phyloP scores from a whole-genome alignment of 2,888 invertebrate genomes.

The Theodoxus fluviatilis region DNA sequence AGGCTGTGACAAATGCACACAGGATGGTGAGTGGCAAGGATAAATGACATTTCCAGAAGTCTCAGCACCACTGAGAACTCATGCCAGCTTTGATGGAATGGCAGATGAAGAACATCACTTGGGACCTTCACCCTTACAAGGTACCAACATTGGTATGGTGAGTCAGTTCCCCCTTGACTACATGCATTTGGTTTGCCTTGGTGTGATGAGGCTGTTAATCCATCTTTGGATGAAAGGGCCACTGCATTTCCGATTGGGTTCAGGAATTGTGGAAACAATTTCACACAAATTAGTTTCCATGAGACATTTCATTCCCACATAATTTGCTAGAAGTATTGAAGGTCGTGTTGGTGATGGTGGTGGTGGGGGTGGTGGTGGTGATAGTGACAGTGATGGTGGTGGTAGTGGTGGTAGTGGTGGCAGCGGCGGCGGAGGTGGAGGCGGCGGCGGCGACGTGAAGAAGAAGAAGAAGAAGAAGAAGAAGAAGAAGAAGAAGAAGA shows the following conservation, averaged over 20 bases:
- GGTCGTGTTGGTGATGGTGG: too few species aligned
- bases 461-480: too few species aligned
- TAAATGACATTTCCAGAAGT: slow-evolving; percentile 28
- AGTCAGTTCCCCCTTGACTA: slow-evolving; percentile 47
- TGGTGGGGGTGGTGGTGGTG: too few species aligned
- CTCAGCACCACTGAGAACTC: slow-evolving; percentile 6
- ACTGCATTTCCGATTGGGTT: background rate
- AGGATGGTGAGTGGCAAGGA: slow-evolving; percentile 24
- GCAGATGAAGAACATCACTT: slow-evolving; percentile 32
- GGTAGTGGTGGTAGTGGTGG: too few species aligned
- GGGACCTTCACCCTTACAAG: slow-evolving; percentile 27
- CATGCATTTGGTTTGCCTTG: slow-evolving; percentile 55
- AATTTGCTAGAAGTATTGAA: too few species aligned
- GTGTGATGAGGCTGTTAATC: slow-evolving; percentile 47
- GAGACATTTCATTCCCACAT: too few species aligned
- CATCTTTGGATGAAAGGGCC: slow-evolving; percentile 41
- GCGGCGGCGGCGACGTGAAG: too few species aligned
- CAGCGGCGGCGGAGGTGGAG: too few species aligned
- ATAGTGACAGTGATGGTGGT: too few species aligned
- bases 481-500: too few species aligned
- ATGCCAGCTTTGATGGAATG: slow-evolving; percentile 29
- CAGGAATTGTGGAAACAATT: too few species aligned
- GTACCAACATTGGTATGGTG: slow-evolving; percentile 40
- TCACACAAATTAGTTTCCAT: too few species aligned
- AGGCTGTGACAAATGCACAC: slow-evolving; percentile 44